Conservation (phyloP, 2,113 vertebrate genomes). For the Lampris incognitus region DNA sequence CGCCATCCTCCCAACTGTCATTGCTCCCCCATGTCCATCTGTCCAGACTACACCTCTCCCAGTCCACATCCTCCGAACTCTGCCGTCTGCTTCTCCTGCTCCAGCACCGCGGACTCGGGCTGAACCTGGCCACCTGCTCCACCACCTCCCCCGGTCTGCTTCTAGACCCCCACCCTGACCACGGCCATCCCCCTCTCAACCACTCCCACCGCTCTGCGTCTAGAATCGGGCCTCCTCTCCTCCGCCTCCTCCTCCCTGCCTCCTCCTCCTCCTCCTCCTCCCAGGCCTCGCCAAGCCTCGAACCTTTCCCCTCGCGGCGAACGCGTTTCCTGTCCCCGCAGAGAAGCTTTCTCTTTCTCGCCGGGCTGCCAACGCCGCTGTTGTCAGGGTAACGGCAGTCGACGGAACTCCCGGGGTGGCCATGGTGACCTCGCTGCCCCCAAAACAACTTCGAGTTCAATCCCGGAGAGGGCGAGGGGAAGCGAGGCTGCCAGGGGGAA, state of each 20-base stretch:
- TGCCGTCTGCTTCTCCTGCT: constrained; percentile 38
- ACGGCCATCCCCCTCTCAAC: constrained; percentile 41
- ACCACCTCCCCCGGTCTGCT: constrained; percentile 47
- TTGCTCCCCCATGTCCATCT: constrained; percentile 77
- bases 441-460: constrained; percentile 71
- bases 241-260: constrained; percentile 32
- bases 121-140: constrained; percentile 45
- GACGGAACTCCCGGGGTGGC: constrained; percentile 79
- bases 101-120: constrained; percentile 58
- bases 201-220: constrained; percentile 72
- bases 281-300: constrained; percentile 45
- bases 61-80: constrained; percentile 65
- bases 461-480: constrained; percentile 66
- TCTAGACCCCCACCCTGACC: constrained; percentile 43
- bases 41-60: constrained; percentile 63
- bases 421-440: constrained; percentile 79
- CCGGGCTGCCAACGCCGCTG: constrained; percentile 66
- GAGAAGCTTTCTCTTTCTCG: constrained; percentile 72
- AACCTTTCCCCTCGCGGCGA: constrained; percentile 60
- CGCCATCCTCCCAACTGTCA: constrained; percentile 75
- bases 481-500: constrained; percentile 71
- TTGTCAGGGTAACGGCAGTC: constrained; percentile 81
- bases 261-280: constrained; percentile 36
- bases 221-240: constrained; percentile 34
- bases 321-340: constrained; percentile 71